A percentile compares a stretch with the other conserved stretches of the same genome.
These are phyloP conservation scores for Trichonephila inaurata DNA, from an alignment of 1,140 invertebrate species.

Conservation along the genomic window DNA sequence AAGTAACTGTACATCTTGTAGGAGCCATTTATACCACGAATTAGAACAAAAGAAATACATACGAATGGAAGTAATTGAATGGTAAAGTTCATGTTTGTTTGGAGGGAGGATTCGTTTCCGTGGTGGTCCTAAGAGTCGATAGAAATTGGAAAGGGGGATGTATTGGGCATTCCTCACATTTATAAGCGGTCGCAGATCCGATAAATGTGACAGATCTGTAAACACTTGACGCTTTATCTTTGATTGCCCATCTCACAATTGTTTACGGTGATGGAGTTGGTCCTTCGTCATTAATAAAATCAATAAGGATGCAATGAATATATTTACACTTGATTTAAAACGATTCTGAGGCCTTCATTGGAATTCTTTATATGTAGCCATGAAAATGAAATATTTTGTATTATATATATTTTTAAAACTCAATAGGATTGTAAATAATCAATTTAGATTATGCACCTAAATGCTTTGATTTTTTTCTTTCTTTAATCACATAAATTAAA, in stretches of 20 bases:
- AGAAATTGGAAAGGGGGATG: neutral
- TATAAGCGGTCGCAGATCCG: neutral
- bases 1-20: constrained; percentile 40
- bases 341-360: neutral
- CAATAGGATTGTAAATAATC: no score
- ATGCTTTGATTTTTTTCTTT: no score
- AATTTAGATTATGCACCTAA: no score
- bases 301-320: neutral
- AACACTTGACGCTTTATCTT: neutral
- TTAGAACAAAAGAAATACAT: neutral
- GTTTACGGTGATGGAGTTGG: neutral
- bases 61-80: neutral
- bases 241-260: neutral
- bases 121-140: neutral
- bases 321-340: neutral
- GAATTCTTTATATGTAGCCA: neutral
- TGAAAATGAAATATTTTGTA: neutral
- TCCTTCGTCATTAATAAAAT: neutral
- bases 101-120: constrained; percentile 5
- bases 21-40: constrained; percentile 14
- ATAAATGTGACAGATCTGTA: constrained; percentile 6
- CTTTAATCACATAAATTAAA: no score
- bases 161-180: neutral
- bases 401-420: neutral
- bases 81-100: neutral